Base-by-base conservation (phyloP, 1,140 invertebrate genomes). In the Eciton burchellii region DNA sequence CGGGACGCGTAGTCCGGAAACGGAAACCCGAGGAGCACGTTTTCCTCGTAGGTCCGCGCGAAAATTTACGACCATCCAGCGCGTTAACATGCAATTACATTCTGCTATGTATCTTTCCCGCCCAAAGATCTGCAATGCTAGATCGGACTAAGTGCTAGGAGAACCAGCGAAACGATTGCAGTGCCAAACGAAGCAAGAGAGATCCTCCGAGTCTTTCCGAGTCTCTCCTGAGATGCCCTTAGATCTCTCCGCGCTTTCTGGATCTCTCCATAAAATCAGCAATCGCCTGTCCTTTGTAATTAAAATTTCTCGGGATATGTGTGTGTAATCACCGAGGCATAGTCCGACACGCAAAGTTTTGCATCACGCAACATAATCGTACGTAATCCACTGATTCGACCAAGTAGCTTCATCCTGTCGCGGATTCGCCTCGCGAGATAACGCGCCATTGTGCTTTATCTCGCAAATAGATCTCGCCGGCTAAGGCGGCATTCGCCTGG, bases 61-160 rank as follows among this genome's bases (percentile, higher is more conserved):
- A 43, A 57, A 79, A 12, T 79, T 68, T 45, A 29, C 68, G 19
- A 21, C 21, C 4, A 26, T 24, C 56, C 49, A 19, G 6, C 24
- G 11, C 16, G 63, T 68, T 45, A 45, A 21, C 6, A 11, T 21
- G 19, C 35, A 45, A 68, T 68, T 74, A 62, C 41, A 49, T 41
- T 43, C 26, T 49, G 43, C 43, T 21, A 24, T 14, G 35, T 3
- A 41, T 52, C 52, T 66, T 76, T 76, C 41, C 41, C 14, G 4
- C 26, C 56, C 56, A 9, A 56, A 68, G 43, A 43, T 54, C 41
- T 52, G 59, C 24, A n/a, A 43, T 11, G 12, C 54, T 54, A 54
- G 4, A 41, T 11, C 11, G 41, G 66, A 77, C 29, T 68, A 68
- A 77, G 41, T 56, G 21, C 62, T 19, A 77, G 68, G 63, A 77